Evolutionary conservation across 1,140 invertebrate species (phyloP).

Genomic region (Brachystomella parvula): DNA sequence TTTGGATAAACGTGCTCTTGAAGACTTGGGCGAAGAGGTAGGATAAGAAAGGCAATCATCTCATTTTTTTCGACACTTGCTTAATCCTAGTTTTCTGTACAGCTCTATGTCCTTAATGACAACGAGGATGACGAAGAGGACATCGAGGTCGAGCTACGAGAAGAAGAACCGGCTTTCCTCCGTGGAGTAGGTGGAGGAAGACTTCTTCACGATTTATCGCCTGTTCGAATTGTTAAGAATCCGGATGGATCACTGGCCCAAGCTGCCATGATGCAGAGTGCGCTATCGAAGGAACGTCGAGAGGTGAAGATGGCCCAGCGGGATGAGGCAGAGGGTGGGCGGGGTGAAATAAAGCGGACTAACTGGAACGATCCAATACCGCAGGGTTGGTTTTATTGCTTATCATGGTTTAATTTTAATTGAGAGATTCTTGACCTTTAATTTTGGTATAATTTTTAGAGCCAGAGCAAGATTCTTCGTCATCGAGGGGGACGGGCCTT

Average conservation of each 20-base stretch:
- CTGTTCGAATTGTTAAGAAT: constrained; percentile 96
- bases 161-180: constrained; percentile 96
- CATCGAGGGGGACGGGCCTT: constrained; percentile 63
- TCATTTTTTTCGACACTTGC: not conserved
- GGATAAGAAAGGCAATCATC: constrained; percentile 49
- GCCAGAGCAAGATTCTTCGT: constrained; percentile 42
- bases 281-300: constrained; percentile 89
- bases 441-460: constrained; percentile 26
- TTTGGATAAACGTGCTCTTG: constrained; percentile 76
- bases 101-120: constrained; percentile 59
- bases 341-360: constrained; percentile 60
- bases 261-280: constrained; percentile 99
- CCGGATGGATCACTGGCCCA: constrained; percentile 95
- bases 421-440: not conserved
- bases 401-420: not conserved
- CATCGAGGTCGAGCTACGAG: constrained; percentile 97
- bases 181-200: constrained; percentile 71
- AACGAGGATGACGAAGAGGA: constrained; percentile 93
- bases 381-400: too few species aligned
- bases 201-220: constrained; percentile 84
- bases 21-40: constrained; percentile 85
- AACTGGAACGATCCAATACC: constrained; percentile 95
- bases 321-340: constrained; percentile 58
- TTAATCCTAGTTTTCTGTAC: constrained; percentile 1
- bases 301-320: constrained; percentile 86